A percentile compares a stretch with the other conserved stretches of the same genome.
Conservation (phyloP, 1,140 invertebrate species). For the Neocloeon triangulifer region DNA sequence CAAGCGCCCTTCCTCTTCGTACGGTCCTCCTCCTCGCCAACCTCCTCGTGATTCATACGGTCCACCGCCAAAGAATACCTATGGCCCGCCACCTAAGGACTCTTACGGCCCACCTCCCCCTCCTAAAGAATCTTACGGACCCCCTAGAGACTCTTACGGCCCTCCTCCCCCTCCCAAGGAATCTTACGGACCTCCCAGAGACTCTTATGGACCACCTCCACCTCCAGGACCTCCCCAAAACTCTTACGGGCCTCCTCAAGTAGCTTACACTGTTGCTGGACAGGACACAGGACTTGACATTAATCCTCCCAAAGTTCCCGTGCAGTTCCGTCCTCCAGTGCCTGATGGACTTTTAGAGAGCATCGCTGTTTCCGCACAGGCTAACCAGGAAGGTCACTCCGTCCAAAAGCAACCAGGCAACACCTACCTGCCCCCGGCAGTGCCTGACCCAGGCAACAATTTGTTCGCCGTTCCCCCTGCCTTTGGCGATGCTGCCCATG, state of each 20-base stretch:
- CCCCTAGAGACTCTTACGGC: conserved; percentile 24
- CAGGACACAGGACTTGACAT: not conserved
- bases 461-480: conserved; percentile 7
- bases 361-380: conserved; percentile 22
- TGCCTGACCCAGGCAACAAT: conserved; percentile 19
- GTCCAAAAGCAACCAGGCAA: conserved; percentile 17
- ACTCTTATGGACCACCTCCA: conserved; percentile 23
- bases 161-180: conserved; percentile 29
- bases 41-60: conserved; percentile 13
- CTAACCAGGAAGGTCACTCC: conserved; percentile 14
- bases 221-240: not conserved
- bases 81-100: conserved; percentile 12
- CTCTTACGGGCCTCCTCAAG: conserved; percentile 1
- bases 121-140: conserved; percentile 31
- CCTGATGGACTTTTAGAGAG: conserved; percentile 37
- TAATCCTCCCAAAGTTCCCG: conserved; percentile 9
- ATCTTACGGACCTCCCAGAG: conserved; percentile 29
- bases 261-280: not conserved
- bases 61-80: conserved; percentile 11
- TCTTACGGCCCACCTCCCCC: conserved; percentile 29
- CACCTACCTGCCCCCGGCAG: conserved; percentile 37
- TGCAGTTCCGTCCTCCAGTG: conserved; percentile 42
- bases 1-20: conserved; percentile 9
- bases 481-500: conserved; percentile 4
- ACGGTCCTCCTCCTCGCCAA: conserved; percentile 13